Evolutionary conservation across 2,888 invertebrate genomes (phyloP), one percentile per base, ranked within the genome.

Genomic region (Nycteola revayana): DNA sequence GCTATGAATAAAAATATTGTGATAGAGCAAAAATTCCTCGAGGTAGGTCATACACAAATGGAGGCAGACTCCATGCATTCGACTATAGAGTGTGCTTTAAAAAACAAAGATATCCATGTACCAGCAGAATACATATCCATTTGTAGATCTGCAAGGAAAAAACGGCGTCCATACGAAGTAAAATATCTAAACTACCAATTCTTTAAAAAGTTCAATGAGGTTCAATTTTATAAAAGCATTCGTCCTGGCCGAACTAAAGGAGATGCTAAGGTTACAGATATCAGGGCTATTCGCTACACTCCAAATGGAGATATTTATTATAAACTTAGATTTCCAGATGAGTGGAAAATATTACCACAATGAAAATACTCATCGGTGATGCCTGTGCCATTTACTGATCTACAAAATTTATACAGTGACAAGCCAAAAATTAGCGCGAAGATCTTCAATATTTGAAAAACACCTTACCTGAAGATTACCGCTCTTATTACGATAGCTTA

Each of bases 1-100:
- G n/a, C 27, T 27, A 18, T 27, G 17, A n/a, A 17, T 6, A 17
- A 27, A 9, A 9, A 27, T 6, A 20, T 37, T 9, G 10, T 14
- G 10, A 28, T 37, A 9, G 38, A 28, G 25, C 38, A 38, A 34
- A 38, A 38, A 28, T 38, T 25, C 7, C 27, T 38, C 10, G 33
- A 38, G 26, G 27, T 34, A 1, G 38, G 38, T 9, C 38, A 38
- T 24, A 28, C 38, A 0, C 32, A 33, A 10, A 38, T 38, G 25
- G 32, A 37, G 11, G 32, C 24, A 5, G 37, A 33, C 24, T 28
- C 20, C n/a, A 33, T 33, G 24, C 32, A 37, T 25, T 14, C 17
- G 1, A 9, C 28, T 18, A 9, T 28, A 9, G 20, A 28, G 9
- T 20, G 28, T 8, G 18, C 17, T 17, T 17, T 10, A 14, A 22